phyloP scores from a whole-genome alignment of 2,113 vertebrate species.

The Nothoprocta pentlandii region DNA sequence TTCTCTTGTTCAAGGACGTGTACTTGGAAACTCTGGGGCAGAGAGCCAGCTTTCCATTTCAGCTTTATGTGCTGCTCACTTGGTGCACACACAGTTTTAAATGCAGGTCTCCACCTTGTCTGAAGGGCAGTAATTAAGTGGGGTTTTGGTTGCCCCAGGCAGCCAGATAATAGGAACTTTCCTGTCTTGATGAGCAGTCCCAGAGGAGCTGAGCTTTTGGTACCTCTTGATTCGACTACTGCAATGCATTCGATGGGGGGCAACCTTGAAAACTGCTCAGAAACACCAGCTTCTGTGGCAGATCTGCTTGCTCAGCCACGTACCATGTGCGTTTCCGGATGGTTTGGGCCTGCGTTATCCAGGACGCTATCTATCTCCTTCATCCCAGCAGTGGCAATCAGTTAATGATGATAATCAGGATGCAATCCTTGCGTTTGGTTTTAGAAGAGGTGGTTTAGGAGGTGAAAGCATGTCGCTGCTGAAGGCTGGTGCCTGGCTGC shows the following conservation, averaged over 20 bases:
- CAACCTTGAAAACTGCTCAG: not conserved
- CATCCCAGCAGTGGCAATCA: not conserved
- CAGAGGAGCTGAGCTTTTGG: constrained; percentile 44
- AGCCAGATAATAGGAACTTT: constrained; percentile 67
- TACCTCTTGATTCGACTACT: constrained; percentile 34
- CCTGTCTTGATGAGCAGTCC: constrained; percentile 53
- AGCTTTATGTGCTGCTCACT: constrained; percentile 40
- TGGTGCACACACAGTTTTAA: constrained; percentile 21
- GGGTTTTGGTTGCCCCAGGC: constrained; percentile 65
- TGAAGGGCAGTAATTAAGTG: constrained; percentile 66
- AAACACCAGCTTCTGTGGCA: not conserved
- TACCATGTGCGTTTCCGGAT: not conserved
- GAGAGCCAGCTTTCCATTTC: constrained; percentile 51
- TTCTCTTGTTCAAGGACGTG: constrained; percentile 26
- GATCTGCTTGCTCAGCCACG: not conserved
- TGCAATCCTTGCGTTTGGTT: not conserved
- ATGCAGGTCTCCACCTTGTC: constrained; percentile 63
- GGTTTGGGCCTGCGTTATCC: not conserved
- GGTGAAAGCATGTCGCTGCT: not conserved
- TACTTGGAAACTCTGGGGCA: constrained; percentile 38
- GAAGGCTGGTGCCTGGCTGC: not conserved
- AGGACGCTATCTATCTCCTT: not conserved
- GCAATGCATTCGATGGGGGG: not conserved
- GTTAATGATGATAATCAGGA: not conserved
- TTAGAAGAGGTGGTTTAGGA: not conserved